Evolutionary conservation across 2,113 vertebrate species (phyloP).

Genomic region (Silurus asotus): DNA sequence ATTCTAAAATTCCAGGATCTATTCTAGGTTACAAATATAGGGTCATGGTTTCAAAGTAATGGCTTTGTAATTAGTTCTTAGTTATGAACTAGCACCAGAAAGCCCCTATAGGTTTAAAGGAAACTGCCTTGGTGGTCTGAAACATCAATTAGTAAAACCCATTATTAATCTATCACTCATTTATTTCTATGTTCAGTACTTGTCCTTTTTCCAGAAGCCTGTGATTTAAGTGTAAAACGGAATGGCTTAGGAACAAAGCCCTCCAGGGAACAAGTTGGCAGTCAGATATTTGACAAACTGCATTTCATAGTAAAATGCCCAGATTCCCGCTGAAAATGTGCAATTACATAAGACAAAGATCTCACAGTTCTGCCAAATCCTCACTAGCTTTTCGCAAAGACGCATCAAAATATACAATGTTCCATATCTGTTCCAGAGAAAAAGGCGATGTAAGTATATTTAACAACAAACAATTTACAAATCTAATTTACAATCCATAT

Average conservation of each 20-base stretch:
- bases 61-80: neutral
- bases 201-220: neutral
- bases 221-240: too few relatives aligned
- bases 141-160: neutral
- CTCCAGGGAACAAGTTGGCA: too few relatives aligned
- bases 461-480: neutral
- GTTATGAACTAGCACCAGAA: neutral
- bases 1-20: neutral
- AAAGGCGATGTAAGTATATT: neutral
- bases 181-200: neutral
- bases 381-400: neutral
- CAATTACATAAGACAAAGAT: too few relatives aligned
- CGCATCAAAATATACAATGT: neutral
- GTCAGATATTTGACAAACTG: too few relatives aligned
- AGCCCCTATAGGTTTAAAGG: neutral
- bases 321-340: too few relatives aligned
- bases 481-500: neutral
- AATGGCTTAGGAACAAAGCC: too few relatives aligned
- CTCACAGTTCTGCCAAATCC: neutral
- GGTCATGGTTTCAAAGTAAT: neutral
- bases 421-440: neutral
- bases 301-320: too few relatives aligned
- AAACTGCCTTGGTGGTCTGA: neutral
- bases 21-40: neutral
- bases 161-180: neutral